Base-by-base conservation (phyloP, 1,140 invertebrate species). In the Cydia strobilella region DNA sequence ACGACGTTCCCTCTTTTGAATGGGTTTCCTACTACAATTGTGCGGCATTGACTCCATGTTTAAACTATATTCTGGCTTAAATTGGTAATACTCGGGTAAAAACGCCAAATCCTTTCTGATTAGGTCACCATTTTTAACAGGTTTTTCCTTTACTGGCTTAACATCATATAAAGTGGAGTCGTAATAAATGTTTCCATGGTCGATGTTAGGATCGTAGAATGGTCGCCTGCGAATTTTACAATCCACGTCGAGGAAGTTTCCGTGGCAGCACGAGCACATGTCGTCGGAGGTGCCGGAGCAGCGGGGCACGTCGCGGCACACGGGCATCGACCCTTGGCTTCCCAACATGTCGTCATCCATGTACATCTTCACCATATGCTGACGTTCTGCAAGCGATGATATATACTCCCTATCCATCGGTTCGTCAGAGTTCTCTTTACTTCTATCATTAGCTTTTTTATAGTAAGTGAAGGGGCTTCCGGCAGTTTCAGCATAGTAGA, bases 151-250 rank as follows among this genome's bases (percentile, higher is more conserved):
- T 1, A 92, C 90, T 15, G 90, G 90, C 25, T 86, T 74, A 42
- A 90, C 69, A 75, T 92, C 90, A 51, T 90, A 90, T 6, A 86
- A 74, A 75, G 82, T 86, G 1, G 88, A 84, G 71, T 91, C 84
- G 72, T 90, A 86, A 76, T 84, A 88, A 31, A 72, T 65, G 13
- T 59, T 20, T 59, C 78, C 76, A 7, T 74, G 45, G 39, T 75
- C 73, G 31, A 65, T 31, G 35, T 77, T 45, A 25, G 77, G 75
- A 74, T 77, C 54, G 80, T 80, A 59, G 81, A 81, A 3, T 81
- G 27, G n/a, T 10, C 15, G 72, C 48, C 20, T 59, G 54, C 54
- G 20, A 59, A 59, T 59, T 23, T 59, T 59, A n/a, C 20, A 59
- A 71, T 92, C 89, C 5, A 90, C 39, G 71, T 92, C 85, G 20